Percentiles rank a stretch among this genome's conserved stretches.
These are phyloP conservation scores for Euglossa dilemma DNA, from an alignment of 1,140 invertebrate genomes.

Conservation along the genomic window DNA sequence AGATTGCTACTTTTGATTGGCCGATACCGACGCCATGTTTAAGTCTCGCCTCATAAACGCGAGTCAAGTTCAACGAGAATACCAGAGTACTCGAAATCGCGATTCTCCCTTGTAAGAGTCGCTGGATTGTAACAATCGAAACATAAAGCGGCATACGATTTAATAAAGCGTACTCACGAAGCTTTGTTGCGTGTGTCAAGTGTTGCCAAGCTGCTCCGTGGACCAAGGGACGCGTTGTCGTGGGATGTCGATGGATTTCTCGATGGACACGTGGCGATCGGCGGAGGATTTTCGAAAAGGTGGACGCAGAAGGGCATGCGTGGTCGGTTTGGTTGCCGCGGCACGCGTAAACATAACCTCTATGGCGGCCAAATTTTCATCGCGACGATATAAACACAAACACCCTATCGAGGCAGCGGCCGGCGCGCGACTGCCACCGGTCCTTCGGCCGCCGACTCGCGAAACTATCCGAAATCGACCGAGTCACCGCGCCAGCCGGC, in stretches of 20 bases:
- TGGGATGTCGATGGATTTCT: background rate
- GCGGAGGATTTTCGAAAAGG: background rate
- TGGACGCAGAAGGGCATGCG: slow-evolving; percentile 31
- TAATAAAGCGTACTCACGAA: slow-evolving; percentile 9
- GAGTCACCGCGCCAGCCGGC: slow-evolving; percentile 47
- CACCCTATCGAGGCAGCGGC: slow-evolving; percentile 78
- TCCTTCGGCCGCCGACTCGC: slow-evolving; percentile 60
- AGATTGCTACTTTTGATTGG: background rate
- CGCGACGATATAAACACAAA: slow-evolving; percentile 70
- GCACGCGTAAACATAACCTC: slow-evolving; percentile 72
- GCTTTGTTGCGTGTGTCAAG: background rate
- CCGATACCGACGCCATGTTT: slow-evolving; percentile 8
- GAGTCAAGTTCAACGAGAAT: background rate
- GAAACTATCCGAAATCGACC: slow-evolving; percentile 48
- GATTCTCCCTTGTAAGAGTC: too few species aligned
- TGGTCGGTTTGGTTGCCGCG: slow-evolving; percentile 26
- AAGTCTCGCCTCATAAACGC: background rate
- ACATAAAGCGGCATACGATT: background rate
- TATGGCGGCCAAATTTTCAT: slow-evolving; percentile 54
- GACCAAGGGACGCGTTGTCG: background rate
- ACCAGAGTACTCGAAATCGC: too few species aligned
- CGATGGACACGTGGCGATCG: slow-evolving; percentile 9
- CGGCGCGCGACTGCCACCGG: slow-evolving; percentile 79
- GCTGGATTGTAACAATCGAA: too few species aligned
- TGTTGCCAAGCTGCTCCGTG: background rate